These are phyloP conservation scores for Calephelis perditalis DNA, from an alignment of 2,888 invertebrate species.

Conservation along the genomic window DNA sequence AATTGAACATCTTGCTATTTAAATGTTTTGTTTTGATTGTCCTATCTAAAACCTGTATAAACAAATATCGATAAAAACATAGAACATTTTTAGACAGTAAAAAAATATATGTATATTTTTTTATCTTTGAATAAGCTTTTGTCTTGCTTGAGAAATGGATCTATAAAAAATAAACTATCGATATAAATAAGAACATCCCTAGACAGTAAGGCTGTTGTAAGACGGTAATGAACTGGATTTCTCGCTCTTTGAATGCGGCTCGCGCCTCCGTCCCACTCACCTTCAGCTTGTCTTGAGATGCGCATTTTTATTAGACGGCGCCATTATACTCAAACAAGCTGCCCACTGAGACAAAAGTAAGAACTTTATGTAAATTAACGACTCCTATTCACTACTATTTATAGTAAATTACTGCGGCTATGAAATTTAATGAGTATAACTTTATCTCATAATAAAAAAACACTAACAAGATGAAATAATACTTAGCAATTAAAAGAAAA, in stretches of 20 bases:
- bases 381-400: conserved; percentile 5
- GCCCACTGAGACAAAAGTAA: conserved; percentile 8
- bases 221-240: conserved; percentile 70
- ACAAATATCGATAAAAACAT: no score
- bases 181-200: conserved; percentile 30
- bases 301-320: conserved; percentile 38
- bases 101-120: not conserved
- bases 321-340: conserved; percentile 29
- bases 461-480: no score
- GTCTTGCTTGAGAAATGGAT: no score
- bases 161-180: conserved; percentile 18
- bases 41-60: no score
- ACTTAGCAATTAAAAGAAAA: no score
- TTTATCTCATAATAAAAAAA: no score
- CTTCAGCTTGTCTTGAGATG: conserved; percentile 38
- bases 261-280: conserved; percentile 35
- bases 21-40: no score
- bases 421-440: no score
- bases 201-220: conserved; percentile 43
- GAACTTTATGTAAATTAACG: conserved; percentile 6
- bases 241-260: conserved; percentile 51
- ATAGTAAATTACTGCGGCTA: not conserved
- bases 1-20: no score
- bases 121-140: no score
- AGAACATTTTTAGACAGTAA: no score